Percentiles rank a stretch among this genome's conserved stretches.
Evolutionary conservation across 2,113 vertebrate genomes (phyloP).

Genomic region (Cervus canadensis): DNA sequence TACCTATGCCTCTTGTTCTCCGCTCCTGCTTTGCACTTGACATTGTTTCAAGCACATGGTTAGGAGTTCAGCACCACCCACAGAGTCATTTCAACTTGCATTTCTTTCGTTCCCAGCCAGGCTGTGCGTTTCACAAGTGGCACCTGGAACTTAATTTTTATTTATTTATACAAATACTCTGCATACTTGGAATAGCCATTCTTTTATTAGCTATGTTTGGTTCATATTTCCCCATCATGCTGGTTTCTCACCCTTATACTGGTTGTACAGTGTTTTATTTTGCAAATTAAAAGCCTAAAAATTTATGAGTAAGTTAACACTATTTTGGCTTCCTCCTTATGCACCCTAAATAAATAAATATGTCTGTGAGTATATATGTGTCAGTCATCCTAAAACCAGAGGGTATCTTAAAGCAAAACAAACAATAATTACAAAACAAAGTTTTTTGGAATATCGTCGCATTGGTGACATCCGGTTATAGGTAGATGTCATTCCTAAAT

Average conservation of each 20-base stretch:
- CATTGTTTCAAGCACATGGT: background rate
- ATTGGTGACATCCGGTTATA: background rate
- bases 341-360: background rate
- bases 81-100: background rate
- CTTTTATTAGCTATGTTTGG: background rate
- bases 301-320: background rate
- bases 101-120: background rate
- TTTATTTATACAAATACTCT: slow-evolving; percentile 9
- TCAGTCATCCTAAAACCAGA: background rate
- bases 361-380: background rate
- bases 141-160: background rate
- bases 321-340: background rate
- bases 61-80: background rate
- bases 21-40: background rate
- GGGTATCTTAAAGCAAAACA: background rate
- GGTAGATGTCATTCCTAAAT: background rate
- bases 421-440: background rate
- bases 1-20: background rate
- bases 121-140: background rate
- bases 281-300: slow-evolving; percentile 32
- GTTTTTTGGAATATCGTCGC: background rate
- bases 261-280: background rate
- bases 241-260: background rate
- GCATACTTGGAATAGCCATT: background rate
- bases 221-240: background rate